These are phyloP conservation scores for Chiloscyllium punctatum DNA, from an alignment of 2,797 vertebrate species.

Conservation along the genomic window DNA sequence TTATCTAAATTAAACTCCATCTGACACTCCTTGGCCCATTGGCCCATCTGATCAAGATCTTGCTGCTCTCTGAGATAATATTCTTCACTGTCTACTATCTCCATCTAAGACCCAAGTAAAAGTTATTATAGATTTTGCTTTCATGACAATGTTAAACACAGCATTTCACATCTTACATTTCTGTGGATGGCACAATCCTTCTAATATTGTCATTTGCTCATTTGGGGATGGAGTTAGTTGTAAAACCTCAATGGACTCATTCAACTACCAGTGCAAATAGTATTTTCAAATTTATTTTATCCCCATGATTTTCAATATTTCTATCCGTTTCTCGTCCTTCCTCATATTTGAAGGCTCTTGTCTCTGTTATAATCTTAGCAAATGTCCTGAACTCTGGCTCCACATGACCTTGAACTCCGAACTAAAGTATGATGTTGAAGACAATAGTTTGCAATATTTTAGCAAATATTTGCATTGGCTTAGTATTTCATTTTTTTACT, in stretches of 20 bases:
- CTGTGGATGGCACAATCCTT: background rate
- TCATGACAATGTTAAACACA: background rate
- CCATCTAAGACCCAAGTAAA: background rate
- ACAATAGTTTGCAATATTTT: background rate
- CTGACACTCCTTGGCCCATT: no score
- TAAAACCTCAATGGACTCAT: background rate
- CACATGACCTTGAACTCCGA: background rate
- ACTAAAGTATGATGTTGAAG: background rate
- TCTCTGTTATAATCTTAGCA: background rate
- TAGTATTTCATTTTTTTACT: background rate
- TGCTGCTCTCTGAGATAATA: no score
- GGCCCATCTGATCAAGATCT: no score
- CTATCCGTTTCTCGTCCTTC: background rate
- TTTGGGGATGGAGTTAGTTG: background rate
- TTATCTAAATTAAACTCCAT: no score
- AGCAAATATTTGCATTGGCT: background rate
- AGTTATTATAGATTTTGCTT: background rate
- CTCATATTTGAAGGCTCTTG: background rate
- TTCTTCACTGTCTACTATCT: background rate
- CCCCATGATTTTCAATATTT: background rate
- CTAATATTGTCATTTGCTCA: background rate
- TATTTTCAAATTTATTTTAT: no score
- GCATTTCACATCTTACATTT: background rate
- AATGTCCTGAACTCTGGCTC: background rate
- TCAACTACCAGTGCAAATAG: no score